These are phyloP conservation scores for Chrysaora quinquecirrha DNA, from an alignment of 30 jellyfish, hydroid and myxozoan genomes.

Conservation along the genomic window DNA sequence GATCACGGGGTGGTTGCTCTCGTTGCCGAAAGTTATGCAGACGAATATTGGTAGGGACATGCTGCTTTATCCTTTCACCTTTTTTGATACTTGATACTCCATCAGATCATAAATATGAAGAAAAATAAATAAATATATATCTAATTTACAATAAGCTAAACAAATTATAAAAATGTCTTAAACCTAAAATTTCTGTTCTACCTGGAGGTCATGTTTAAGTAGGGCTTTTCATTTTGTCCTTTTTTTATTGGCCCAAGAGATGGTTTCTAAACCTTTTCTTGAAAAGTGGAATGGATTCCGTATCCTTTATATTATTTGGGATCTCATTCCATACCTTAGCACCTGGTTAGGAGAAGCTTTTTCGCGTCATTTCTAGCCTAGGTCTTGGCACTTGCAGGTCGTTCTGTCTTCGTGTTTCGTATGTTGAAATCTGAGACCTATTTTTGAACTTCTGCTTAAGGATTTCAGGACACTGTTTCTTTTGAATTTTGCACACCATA, in stretches of 20 bases:
- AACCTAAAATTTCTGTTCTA: no score
- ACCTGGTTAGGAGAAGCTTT: not conserved
- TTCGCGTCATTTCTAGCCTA: not conserved
- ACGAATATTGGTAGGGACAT: no score
- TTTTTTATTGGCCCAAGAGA: not conserved
- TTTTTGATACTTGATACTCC: no score
- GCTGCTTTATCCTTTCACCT: no score
- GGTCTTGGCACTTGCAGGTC: not conserved
- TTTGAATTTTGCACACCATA: constrained; percentile 14
- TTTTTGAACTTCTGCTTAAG: not conserved
- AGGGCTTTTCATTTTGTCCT: not conserved
- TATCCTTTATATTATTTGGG: not conserved
- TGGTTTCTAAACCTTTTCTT: not conserved
- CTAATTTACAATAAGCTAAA: no score
- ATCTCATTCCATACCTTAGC: not conserved
- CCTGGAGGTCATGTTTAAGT: not conserved
- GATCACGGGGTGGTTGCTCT: no score
- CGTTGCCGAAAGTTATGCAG: no score
- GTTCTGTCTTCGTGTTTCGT: constrained; percentile 1
- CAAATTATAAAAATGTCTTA: no score
- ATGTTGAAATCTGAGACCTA: constrained; percentile 25
- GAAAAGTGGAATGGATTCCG: not conserved
- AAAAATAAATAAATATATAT: no score
- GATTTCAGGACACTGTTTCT: constrained; percentile 24
- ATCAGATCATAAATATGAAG: no score